Conservation (phyloP, 2,888 invertebrate species). For the Andrena bucephala region DNA sequence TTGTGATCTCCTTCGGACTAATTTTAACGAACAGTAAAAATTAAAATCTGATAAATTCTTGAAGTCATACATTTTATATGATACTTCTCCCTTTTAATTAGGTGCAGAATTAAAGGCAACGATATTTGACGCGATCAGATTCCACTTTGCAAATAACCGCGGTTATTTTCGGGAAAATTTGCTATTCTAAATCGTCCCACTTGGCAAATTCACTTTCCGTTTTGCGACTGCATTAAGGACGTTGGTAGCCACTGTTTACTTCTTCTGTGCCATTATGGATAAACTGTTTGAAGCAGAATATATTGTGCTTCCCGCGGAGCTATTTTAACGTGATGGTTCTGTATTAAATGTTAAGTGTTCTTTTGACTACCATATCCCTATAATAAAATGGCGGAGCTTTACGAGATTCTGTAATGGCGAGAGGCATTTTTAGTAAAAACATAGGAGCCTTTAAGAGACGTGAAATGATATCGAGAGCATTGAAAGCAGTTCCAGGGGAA, state of each 20-base stretch:
- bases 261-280: not conserved
- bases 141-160: not conserved
- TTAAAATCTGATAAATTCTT: no score
- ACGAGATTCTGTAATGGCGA: not conserved
- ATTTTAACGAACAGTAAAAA: no score
- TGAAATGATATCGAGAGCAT: slow-evolving; percentile 1
- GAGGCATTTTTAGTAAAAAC: not conserved
- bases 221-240: not conserved
- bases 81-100: no score
- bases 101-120: not conserved
- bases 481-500: not conserved
- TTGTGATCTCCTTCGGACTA: no score
- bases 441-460: not conserved
- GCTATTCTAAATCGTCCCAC: not conserved
- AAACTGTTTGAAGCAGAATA: not conserved
- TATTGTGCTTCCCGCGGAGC: not conserved
- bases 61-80: no score
- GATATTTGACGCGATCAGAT: not conserved
- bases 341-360: not conserved
- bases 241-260: not conserved
- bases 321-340: not conserved
- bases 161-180: not conserved
- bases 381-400: not conserved
- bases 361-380: not conserved
- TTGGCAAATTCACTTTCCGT: not conserved